Conservation (phyloP, 2,888 invertebrate species). For the Mythimna ferrago region DNA sequence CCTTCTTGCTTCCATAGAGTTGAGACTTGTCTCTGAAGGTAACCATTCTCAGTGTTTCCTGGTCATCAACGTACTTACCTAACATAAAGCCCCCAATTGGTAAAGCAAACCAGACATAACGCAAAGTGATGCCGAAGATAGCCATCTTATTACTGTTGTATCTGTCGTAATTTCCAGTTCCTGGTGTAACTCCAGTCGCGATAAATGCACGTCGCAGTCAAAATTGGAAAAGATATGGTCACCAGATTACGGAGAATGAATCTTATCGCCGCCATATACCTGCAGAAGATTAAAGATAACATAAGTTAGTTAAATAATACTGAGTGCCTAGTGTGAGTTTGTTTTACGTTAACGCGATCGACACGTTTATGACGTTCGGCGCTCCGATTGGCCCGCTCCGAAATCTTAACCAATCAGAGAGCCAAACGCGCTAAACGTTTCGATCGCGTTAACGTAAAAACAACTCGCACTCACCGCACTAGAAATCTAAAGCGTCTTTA, state of each 20-base stretch:
- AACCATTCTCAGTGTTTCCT: conserved; percentile 93
- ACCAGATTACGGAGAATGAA: conserved; percentile 92
- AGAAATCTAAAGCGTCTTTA: not conserved
- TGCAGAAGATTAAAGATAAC: conserved; percentile 58
- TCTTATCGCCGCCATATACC: conserved; percentile 89
- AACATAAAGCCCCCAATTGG: conserved; percentile 91
- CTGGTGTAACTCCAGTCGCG: conserved; percentile 94
- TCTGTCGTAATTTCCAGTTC: conserved; percentile 92
- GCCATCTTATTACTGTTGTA: conserved; percentile 82
- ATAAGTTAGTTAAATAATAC: not conserved
- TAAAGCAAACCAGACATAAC: conserved; percentile 86
- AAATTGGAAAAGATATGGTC: conserved; percentile 92
- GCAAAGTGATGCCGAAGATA: conserved; percentile 90
- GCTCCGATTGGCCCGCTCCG: too few species aligned
- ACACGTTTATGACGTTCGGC: too few species aligned
- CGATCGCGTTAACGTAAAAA: too few species aligned
- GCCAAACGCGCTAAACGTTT: too few species aligned
- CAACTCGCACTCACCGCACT: too few species aligned
- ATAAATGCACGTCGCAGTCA: conserved; percentile 91
- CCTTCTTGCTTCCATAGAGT: conserved; percentile 92
- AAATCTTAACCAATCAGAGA: too few species aligned
- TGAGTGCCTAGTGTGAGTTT: too few species aligned
- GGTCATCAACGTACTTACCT: conserved; percentile 92
- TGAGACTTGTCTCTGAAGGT: conserved; percentile 95
- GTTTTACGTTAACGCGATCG: too few species aligned